Conservation (phyloP, 2,888 invertebrate species). For the Metallyticus violacea region DNA sequence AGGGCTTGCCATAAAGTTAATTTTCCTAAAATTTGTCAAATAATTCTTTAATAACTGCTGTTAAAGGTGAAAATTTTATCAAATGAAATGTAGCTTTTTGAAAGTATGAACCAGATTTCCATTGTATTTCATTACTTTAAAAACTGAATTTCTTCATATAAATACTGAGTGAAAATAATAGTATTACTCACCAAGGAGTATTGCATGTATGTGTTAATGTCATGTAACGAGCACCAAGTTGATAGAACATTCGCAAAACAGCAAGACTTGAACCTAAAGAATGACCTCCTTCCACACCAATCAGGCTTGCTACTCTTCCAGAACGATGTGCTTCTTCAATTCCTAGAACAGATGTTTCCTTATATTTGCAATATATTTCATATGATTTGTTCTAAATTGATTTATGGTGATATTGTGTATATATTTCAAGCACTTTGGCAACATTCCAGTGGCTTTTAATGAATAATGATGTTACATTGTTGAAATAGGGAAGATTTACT, state of each 20-base stretch:
- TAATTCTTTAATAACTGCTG: too few relatives aligned
- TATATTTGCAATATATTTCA: neutral
- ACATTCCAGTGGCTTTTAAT: too few relatives aligned
- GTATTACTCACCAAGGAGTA: conserved; percentile 26
- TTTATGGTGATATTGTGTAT: too few relatives aligned
- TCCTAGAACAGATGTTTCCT: conserved; percentile 47
- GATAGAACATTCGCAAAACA: conserved; percentile 83
- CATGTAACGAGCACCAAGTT: conserved; percentile 79
- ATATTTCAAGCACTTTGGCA: too few relatives aligned
- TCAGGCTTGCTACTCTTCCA: conserved; percentile 82
- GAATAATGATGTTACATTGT: too few relatives aligned
- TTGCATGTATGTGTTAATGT: conserved; percentile 58
- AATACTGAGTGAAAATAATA: neutral
- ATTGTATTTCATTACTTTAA: neutral
- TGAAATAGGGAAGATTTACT: too few relatives aligned
- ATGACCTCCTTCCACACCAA: conserved; percentile 92
- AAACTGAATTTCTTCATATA: neutral
- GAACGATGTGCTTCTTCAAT: conserved; percentile 64
- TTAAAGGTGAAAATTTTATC: too few relatives aligned
- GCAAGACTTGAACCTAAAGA: conserved; percentile 86
- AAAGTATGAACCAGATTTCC: neutral
- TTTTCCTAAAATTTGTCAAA: too few relatives aligned
- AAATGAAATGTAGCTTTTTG: neutral
- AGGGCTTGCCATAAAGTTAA: too few relatives aligned
- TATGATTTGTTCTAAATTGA: too few relatives aligned